Percentiles rank a stretch among this genome's conserved stretches.
phyloP scores from a whole-genome alignment of 2,888 invertebrate genomes.

The Dolichomitus sp. region DNA sequence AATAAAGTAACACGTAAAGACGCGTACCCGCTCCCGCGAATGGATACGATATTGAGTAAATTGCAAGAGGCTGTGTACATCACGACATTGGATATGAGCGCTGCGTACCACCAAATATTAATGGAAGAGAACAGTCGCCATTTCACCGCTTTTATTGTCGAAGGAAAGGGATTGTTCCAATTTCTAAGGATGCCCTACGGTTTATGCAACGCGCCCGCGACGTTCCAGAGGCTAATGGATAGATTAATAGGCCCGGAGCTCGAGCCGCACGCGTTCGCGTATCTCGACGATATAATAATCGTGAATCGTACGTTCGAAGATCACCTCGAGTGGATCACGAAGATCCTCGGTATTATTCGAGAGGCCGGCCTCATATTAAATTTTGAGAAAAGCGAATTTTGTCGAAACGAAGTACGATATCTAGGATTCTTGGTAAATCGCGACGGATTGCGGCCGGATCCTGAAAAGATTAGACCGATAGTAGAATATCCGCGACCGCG shows the following conservation, averaged over 20 bases:
- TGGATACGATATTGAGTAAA: too few relatives aligned
- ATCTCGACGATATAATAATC: neutral
- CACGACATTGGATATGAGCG: too few relatives aligned
- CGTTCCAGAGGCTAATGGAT: neutral
- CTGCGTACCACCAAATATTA: neutral
- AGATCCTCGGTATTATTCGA: too few relatives aligned
- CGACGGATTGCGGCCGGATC: neutral
- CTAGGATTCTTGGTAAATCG: slow-evolving; percentile 11
- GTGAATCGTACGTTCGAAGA: too few relatives aligned
- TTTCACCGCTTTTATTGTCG: neutral
- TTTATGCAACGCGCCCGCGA: neutral
- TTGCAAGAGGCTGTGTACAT: too few relatives aligned
- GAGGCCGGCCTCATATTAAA: too few relatives aligned
- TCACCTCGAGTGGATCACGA: too few relatives aligned
- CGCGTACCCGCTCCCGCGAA: too few relatives aligned
- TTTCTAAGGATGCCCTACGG: too few relatives aligned
- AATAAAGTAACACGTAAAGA: neutral
- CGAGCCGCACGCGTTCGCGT: slow-evolving; percentile 2
- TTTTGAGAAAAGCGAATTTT: slow-evolving; percentile 8
- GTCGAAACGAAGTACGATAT: neutral
- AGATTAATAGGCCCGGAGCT: neutral
- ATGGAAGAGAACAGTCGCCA: neutral
- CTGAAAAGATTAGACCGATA: slow-evolving; percentile 45
- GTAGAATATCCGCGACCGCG: slow-evolving; percentile 63
- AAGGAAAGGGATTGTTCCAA: neutral